Evolutionary conservation across 2,797 vertebrate genomes (phyloP).

Genomic region (Octomys mimax): DNA sequence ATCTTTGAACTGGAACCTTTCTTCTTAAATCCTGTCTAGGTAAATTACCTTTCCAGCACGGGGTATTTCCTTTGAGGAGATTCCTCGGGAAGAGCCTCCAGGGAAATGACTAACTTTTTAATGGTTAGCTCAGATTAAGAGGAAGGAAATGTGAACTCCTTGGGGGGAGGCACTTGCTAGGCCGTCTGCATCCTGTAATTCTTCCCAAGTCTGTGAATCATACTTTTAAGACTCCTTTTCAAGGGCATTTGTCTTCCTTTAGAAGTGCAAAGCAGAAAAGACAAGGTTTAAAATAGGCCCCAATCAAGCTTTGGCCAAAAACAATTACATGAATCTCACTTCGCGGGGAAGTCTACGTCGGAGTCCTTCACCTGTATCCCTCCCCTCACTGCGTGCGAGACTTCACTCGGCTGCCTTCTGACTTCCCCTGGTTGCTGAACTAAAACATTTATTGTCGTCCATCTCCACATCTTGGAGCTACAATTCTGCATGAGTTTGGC

Average conservation of each 20-base stretch:
- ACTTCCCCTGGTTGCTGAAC: not conserved
- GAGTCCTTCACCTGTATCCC: not conserved
- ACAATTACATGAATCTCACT: conserved; percentile 75
- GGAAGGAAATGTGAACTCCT: conserved; percentile 89
- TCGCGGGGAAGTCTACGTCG: conserved; percentile 38
- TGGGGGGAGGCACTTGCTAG: conserved; percentile 85
- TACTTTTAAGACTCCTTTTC: conserved; percentile 87
- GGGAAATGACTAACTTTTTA: conserved; percentile 89
- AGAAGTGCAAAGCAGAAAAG: conserved; percentile 86
- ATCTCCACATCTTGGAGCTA: not conserved
- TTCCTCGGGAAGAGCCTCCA: conserved; percentile 86
- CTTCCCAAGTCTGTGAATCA: conserved; percentile 90
- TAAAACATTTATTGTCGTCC: not conserved
- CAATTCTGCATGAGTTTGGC: not conserved
- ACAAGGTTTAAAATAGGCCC: conserved; percentile 88
- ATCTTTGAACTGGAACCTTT: conserved; percentile 79
- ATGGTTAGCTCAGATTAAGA: conserved; percentile 89
- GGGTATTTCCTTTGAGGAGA: conserved; percentile 88
- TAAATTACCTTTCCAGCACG: conserved; percentile 90
- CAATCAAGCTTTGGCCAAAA: conserved; percentile 81
- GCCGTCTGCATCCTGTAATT: conserved; percentile 91
- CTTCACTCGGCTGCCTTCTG: not conserved
- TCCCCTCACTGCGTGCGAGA: not conserved
- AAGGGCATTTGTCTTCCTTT: conserved; percentile 90
- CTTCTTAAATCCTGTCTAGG: conserved; percentile 87